phyloP scores from a whole-genome alignment of 2,888 invertebrate genomes.

The Zygaena filipendulae region DNA sequence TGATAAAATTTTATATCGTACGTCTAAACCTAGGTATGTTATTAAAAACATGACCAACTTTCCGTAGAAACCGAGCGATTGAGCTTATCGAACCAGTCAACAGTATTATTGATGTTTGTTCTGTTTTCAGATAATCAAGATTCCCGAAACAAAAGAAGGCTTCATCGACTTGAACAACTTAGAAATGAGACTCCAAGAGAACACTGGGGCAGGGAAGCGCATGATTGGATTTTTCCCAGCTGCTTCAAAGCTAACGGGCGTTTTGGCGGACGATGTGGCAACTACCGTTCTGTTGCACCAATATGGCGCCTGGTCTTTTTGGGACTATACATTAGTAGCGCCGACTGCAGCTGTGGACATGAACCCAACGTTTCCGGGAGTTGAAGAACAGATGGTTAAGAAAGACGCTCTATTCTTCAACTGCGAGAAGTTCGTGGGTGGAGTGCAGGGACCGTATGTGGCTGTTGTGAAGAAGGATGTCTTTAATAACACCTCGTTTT shows the following conservation, averaged over 20 bases:
- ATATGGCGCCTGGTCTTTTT: constrained; percentile 85
- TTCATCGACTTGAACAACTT: constrained; percentile 82
- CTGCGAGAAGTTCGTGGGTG: constrained; percentile 91
- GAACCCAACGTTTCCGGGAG: constrained; percentile 79
- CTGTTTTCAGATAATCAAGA: constrained; percentile 76
- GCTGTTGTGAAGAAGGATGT: constrained; percentile 63
- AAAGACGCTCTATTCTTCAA: constrained; percentile 93
- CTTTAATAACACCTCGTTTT: constrained; percentile 47
- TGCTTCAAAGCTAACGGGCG: constrained; percentile 90
- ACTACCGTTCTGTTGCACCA: constrained; percentile 84
- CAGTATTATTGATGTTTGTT: too few relatives aligned
- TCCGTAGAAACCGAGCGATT: too few relatives aligned
- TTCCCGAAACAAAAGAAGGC: constrained; percentile 83
- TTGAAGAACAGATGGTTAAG: constrained; percentile 76
- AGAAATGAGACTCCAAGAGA: constrained; percentile 74
- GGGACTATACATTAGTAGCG: constrained; percentile 90
- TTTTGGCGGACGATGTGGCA: constrained; percentile 84
- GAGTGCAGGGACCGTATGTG: constrained; percentile 84
- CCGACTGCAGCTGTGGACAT: constrained; percentile 84
- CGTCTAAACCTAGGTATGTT: too few relatives aligned
- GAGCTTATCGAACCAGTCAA: too few relatives aligned
- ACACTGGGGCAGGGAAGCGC: constrained; percentile 70
- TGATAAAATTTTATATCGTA: too few relatives aligned
- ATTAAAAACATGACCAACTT: too few relatives aligned
- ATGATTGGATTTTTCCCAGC: constrained; percentile 89